Percentiles rank a stretch among this genome's conserved stretches.
Conservation (phyloP, 35 echinoderm and acorn worm genomes). For the Stichopus chloronotus region DNA sequence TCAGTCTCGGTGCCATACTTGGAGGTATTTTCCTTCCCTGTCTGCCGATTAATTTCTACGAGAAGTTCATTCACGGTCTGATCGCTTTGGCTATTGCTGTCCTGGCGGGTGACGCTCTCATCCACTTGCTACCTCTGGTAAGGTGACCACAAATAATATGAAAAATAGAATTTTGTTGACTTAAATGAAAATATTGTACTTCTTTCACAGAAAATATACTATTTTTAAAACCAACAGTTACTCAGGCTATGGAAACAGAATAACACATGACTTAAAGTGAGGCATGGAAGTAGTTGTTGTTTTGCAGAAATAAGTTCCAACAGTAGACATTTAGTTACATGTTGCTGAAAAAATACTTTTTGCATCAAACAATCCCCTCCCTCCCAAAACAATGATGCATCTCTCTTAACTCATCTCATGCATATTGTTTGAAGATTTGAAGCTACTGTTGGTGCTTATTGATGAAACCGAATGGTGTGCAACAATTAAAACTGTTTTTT, state of each 20-base stretch:
- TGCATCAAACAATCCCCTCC: too few species aligned
- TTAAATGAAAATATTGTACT: not conserved
- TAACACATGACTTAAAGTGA: not conserved
- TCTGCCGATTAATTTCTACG: not conserved
- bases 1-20: conserved; percentile 33
- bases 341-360: too few species aligned
- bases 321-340: too few species aligned
- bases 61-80: conserved; percentile 16
- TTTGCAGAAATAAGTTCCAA: too few species aligned
- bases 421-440: too few species aligned
- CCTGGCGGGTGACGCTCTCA: conserved; percentile 23
- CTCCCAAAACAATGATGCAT: too few species aligned
- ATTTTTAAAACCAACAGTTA: not conserved
- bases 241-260: not conserved
- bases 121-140: conserved; percentile 33
- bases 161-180: not conserved
- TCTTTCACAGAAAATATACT: not conserved
- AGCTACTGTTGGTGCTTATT: too few species aligned
- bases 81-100: conserved; percentile 41
- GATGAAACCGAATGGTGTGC: too few species aligned
- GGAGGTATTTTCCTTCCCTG: conserved; percentile 18
- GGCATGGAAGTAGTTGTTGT: not conserved
- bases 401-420: too few species aligned
- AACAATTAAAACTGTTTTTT: too few species aligned
- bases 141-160: not conserved